phyloP scores from a whole-genome alignment of 2,113 vertebrate species.

The Clarias magur region DNA sequence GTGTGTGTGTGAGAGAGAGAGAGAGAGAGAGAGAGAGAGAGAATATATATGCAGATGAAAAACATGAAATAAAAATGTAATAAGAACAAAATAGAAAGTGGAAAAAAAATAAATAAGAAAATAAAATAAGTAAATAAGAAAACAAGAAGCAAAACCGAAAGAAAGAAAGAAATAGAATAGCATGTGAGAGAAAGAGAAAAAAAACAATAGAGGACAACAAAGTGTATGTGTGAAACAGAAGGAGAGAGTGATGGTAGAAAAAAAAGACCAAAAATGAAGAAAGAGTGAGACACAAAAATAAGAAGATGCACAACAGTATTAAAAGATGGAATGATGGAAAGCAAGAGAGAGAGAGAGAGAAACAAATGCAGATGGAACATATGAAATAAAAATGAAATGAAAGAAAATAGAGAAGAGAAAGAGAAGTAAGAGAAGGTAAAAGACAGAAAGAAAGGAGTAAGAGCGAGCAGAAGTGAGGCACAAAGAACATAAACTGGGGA shows the following conservation, averaged over 20 bases:
- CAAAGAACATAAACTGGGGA: background rate
- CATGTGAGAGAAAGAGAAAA: too few species aligned
- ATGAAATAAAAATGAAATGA: background rate
- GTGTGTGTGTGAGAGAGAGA: background rate
- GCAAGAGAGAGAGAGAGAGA: too few species aligned
- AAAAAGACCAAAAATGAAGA: background rate
- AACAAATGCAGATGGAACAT: background rate
- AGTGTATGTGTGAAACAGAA: too few species aligned
- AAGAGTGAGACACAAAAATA: background rate
- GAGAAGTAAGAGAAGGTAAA: background rate
- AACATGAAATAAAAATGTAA: background rate
- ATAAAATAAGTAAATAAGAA: too few species aligned
- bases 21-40: slow-evolving; percentile 11
- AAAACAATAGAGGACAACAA: too few species aligned
- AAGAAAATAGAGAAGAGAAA: background rate
- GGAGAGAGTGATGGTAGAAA: too few species aligned
- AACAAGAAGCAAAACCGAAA: too few species aligned
- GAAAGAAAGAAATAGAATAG: too few species aligned
- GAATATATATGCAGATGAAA: background rate
- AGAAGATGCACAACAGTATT: background rate
- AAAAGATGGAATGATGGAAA: background rate
- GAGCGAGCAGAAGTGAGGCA: background rate
- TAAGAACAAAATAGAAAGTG: background rate
- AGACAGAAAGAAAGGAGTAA: background rate
- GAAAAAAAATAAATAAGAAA: too few species aligned